Conservation (phyloP, 2,797 vertebrate genomes). For the Melanotaenia parkinsoni region DNA sequence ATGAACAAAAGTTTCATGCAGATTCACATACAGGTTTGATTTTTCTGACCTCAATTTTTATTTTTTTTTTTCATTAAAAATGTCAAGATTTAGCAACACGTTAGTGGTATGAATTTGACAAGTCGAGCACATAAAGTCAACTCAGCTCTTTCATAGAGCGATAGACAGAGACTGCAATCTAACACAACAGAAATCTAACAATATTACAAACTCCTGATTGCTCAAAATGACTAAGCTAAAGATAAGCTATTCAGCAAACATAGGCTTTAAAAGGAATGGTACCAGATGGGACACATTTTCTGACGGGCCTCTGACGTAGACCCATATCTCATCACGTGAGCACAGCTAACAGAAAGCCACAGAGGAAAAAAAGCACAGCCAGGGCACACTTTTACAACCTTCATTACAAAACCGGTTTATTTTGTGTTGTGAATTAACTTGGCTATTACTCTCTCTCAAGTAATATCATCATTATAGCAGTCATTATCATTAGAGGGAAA, state of each 20-base stretch:
- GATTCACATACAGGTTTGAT: no score
- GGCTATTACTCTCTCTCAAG: not conserved
- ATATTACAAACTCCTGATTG: not conserved
- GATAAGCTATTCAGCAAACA: not conserved
- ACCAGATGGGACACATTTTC: not conserved
- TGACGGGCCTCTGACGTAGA: not conserved
- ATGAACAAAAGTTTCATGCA: no score
- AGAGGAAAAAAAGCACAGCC: not conserved
- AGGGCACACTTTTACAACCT: not conserved
- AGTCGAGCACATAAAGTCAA: not conserved
- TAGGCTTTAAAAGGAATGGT: not conserved
- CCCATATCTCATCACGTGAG: not conserved
- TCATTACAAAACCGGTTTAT: not conserved
- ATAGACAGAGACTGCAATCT: not conserved
- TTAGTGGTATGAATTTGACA: not conserved
- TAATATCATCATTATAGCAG: not conserved
- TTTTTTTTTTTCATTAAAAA: not conserved
- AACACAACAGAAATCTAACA: not conserved
- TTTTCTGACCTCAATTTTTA: no score
- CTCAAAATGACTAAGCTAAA: not conserved
- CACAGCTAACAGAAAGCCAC: not conserved
- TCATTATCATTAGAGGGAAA: slow-evolving; percentile 49
- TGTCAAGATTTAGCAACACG: not conserved
- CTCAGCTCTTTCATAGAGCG: not conserved
- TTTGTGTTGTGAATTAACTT: not conserved